Evolutionary conservation across 2,888 invertebrate genomes (phyloP).

Genomic region (Euzetes globulus): DNA sequence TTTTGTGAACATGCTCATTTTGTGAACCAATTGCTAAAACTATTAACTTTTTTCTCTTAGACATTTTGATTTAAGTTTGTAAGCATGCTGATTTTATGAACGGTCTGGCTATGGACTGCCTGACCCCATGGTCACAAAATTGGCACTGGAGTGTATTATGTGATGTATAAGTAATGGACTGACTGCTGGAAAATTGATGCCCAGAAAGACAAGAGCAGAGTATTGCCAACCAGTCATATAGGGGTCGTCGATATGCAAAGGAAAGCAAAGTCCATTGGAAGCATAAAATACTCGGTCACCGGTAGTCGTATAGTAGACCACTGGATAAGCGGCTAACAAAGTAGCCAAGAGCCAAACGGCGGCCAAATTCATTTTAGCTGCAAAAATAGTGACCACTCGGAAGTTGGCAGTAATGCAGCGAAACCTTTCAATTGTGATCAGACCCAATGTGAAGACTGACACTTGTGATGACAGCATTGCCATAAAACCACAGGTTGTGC

Average conservation of each 20-base stretch:
- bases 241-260: slow-evolving; percentile 61
- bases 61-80: too few relatives aligned
- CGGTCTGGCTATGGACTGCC: too few relatives aligned
- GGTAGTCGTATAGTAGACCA: slow-evolving; percentile 52
- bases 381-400: slow-evolving; percentile 38
- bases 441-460: slow-evolving; percentile 60
- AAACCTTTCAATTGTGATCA: slow-evolving; percentile 62
- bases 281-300: slow-evolving; percentile 39
- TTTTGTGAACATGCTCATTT: too few relatives aligned
- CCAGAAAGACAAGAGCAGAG: slow-evolving; percentile 62
- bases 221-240: slow-evolving; percentile 63
- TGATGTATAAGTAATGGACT: too few relatives aligned
- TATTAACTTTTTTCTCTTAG: too few relatives aligned
- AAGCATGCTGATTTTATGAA: too few relatives aligned
- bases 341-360: slow-evolving; percentile 58
- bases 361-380: slow-evolving; percentile 52
- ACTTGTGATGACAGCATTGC: slow-evolving; percentile 62
- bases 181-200: slow-evolving; percentile 54
- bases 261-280: slow-evolving; percentile 57
- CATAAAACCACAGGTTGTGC: slow-evolving; percentile 56
- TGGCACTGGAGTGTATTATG: too few relatives aligned
- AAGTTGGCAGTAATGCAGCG: slow-evolving; percentile 40
- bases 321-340: slow-evolving; percentile 59
- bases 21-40: too few relatives aligned
- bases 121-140: too few relatives aligned